Evolutionary conservation across 1,140 invertebrate species (phyloP).

Genomic region (honey bee (Apis mellifera)): DNA sequence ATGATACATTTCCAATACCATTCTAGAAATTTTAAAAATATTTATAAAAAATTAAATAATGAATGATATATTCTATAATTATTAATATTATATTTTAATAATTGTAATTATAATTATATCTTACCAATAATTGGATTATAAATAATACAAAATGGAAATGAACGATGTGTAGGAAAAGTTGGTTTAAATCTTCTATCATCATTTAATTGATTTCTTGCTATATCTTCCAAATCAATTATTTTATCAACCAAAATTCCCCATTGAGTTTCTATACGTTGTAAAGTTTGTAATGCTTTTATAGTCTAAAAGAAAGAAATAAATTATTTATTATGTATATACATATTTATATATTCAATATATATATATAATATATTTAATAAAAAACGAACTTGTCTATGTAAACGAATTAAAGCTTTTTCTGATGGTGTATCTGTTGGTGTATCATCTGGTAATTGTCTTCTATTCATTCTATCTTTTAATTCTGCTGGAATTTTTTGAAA

Average conservation of each 20-base stretch:
- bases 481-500: conserved; percentile 92
- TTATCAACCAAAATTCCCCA: conserved; percentile 93
- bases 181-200: conserved; percentile 89
- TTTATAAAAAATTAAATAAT: conserved; percentile 18
- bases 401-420: conserved; percentile 90
- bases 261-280: conserved; percentile 94
- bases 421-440: conserved; percentile 87
- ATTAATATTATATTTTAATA: conserved; percentile 78
- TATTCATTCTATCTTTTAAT: conserved; percentile 87
- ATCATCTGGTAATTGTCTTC: conserved; percentile 84
- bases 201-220: conserved; percentile 89
- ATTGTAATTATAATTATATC: conserved; percentile 83
- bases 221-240: conserved; percentile 93
- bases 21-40: conserved; percentile 84
- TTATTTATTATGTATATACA: conserved; percentile 6
- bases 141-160: conserved; percentile 82
- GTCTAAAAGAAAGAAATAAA: conserved; percentile 82
- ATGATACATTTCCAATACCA: conserved; percentile 97
- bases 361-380: neutral
- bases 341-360: neutral
- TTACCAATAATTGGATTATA: conserved; percentile 87
- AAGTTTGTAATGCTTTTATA: conserved; percentile 93
- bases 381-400: conserved; percentile 86
- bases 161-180: conserved; percentile 85
- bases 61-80: neutral